Conservation (phyloP, 1,140 invertebrate species). For the Oncopeltus fasciatus region DNA sequence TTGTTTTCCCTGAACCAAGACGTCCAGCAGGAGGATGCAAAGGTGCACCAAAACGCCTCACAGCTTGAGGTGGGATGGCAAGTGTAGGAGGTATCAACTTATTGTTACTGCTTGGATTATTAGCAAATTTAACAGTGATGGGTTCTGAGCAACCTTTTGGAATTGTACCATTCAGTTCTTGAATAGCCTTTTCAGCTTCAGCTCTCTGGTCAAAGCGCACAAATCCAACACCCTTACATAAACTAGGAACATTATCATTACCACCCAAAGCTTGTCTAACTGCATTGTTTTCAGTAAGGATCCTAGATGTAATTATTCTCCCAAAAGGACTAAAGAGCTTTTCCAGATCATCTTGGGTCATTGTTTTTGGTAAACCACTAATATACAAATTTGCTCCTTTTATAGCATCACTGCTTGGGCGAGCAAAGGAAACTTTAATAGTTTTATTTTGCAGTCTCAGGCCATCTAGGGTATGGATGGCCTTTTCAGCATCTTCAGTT, state of each 20-base stretch:
- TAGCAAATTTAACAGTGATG: conserved; percentile 98
- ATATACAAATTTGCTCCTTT: conserved; percentile 83
- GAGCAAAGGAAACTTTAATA: conserved; percentile 80
- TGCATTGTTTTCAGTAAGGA: conserved; percentile 22
- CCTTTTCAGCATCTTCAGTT: conserved; percentile 69
- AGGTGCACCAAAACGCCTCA: conserved; percentile 38
- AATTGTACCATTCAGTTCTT: conserved; percentile 92
- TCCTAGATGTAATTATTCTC: conserved; percentile 61
- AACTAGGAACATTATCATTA: conserved; percentile 43
- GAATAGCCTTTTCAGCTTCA: conserved; percentile 94
- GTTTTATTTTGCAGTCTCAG: conserved; percentile 77
- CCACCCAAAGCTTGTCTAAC: background rate
- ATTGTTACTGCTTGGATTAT: conserved; percentile 86
- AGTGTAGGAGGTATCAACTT: conserved; percentile 73
- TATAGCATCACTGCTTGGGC: conserved; percentile 75
- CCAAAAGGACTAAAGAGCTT: conserved; percentile 66
- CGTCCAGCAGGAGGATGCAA: conserved; percentile 76
- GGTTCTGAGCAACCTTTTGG: conserved; percentile 90
- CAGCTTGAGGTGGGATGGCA: conserved; percentile 55
- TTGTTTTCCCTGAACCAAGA: conserved; percentile 59
- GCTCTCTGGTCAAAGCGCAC: conserved; percentile 95
- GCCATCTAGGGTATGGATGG: conserved; percentile 71
- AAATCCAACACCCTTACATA: conserved; percentile 98
- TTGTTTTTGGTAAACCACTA: conserved; percentile 68
- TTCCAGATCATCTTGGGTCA: conserved; percentile 75